Conservation (phyloP, 2,113 vertebrate genomes). For the Emberiza fucata region DNA sequence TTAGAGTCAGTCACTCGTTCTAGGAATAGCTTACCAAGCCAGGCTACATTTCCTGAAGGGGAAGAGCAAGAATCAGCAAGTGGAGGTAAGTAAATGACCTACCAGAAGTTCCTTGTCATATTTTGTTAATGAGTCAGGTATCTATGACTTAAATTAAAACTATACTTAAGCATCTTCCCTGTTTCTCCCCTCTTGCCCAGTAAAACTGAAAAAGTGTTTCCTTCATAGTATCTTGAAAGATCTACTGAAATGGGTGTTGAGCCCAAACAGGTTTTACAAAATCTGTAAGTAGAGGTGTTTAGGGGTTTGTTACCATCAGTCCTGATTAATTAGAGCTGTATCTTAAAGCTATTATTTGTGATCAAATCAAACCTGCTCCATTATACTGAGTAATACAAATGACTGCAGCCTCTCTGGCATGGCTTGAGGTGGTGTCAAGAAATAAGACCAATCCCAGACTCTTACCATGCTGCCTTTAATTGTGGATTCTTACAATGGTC, state of each 20-base stretch:
- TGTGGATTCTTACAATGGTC: not conserved
- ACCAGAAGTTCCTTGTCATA: not conserved
- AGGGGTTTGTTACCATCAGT: not conserved
- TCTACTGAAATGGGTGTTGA: not conserved
- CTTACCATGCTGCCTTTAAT: not conserved
- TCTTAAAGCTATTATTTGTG: not conserved
- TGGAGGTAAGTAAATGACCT: slow-evolving; percentile 80
- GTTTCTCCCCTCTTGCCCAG: not conserved
- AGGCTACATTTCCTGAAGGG: slow-evolving; percentile 85
- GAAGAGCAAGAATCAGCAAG: slow-evolving; percentile 82
- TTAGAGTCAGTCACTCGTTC: slow-evolving; percentile 97
- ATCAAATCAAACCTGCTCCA: not conserved
- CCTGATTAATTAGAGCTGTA: not conserved
- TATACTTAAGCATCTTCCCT: not conserved
- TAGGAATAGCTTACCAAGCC: slow-evolving; percentile 95
- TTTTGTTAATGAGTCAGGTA: not conserved
- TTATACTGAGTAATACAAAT: not conserved
- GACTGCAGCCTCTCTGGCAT: not conserved
- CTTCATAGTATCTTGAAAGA: not conserved
- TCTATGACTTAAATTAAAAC: not conserved
- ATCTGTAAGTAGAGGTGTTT: not conserved
- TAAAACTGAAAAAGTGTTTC: not conserved
- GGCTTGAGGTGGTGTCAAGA: not conserved
- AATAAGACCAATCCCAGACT: not conserved
- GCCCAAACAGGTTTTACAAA: not conserved